A percentile compares a stretch with the other conserved stretches of the same genome.
These are phyloP conservation scores for Drosophila borborema DNA, from an alignment of 2,888 invertebrate genomes.

Conservation along the genomic window DNA sequence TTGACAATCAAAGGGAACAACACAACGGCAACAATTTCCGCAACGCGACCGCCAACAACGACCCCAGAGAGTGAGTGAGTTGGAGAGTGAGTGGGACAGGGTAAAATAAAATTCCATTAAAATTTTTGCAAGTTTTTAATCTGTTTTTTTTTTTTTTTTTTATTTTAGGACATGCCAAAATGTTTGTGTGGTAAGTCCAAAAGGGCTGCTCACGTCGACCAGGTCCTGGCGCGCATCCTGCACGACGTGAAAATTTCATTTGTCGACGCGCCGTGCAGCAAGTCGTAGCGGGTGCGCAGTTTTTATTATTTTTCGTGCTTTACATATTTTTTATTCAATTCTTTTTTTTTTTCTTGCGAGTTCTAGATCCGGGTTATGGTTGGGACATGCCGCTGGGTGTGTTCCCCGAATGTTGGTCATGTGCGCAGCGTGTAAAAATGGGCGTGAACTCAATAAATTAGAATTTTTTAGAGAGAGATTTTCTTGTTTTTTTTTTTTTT, in stretches of 20 bases:
- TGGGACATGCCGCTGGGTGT: slow-evolving; percentile 33
- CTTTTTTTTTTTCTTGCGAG: slow-evolving; percentile 19
- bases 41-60: slow-evolving; percentile 60
- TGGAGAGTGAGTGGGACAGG: not conserved
- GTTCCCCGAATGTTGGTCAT: slow-evolving; percentile 31
- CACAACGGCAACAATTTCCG: slow-evolving; percentile 67
- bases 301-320: slow-evolving; percentile 39
- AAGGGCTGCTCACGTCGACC: slow-evolving; percentile 46
- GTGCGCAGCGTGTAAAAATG: slow-evolving; percentile 69
- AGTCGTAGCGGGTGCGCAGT: slow-evolving; percentile 28
- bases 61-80: slow-evolving; percentile 22
- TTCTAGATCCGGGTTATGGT: slow-evolving; percentile 47
- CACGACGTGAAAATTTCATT: slow-evolving; percentile 75
- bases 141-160: slow-evolving; percentile 15
- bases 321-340: slow-evolving; percentile 48
- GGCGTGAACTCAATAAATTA: slow-evolving; percentile 75
- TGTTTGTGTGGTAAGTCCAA: slow-evolving; percentile 77
- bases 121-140: slow-evolving; percentile 57
- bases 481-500: not conserved
- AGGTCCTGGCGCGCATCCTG: slow-evolving; percentile 63
- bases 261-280: slow-evolving; percentile 57
- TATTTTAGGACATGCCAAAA: slow-evolving; percentile 52
- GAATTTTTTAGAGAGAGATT: slow-evolving; percentile 54
- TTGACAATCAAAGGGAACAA: slow-evolving; percentile 75
- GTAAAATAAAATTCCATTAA: slow-evolving; percentile 77